Percentiles rank a stretch among this genome's conserved stretches.
phyloP scores from a whole-genome alignment of 2,888 invertebrate species.

The Caenorhabditis becei region DNA sequence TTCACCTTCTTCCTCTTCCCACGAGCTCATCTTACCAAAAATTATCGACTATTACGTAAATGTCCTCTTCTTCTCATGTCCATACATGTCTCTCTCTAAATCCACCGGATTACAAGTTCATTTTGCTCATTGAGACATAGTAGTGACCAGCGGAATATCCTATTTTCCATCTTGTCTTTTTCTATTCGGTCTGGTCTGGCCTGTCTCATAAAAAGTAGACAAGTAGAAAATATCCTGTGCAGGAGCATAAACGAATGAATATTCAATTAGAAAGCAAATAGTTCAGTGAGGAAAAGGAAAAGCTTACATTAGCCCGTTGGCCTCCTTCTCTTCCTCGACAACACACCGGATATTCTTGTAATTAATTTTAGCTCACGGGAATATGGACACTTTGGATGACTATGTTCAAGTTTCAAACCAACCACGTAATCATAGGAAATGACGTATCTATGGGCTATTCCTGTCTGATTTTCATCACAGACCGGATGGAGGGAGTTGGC shows the following conservation, averaged over 20 bases:
- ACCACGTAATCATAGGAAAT: not conserved
- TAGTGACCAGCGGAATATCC: not conserved
- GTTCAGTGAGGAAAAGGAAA: slow-evolving; percentile 36
- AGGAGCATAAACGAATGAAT: slow-evolving; percentile 55
- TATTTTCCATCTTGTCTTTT: not conserved
- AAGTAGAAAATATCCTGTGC: slow-evolving; percentile 24
- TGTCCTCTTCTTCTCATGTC: slow-evolving; percentile 17
- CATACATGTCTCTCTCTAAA: slow-evolving; percentile 8
- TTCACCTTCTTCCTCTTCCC: slow-evolving; percentile 60
- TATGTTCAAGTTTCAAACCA: not conserved
- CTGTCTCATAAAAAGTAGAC: not conserved
- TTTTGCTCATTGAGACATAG: not conserved
- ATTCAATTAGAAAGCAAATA: slow-evolving; percentile 62
- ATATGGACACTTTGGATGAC: slow-evolving; percentile 5
- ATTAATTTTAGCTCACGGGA: slow-evolving; percentile 31
- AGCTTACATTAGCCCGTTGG: slow-evolving; percentile 48
- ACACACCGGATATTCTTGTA: slow-evolving; percentile 47
- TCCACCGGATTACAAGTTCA: not conserved
- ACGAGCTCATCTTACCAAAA: slow-evolving; percentile 62
- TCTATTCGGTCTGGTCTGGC: not conserved
- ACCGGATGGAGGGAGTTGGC: not conserved
- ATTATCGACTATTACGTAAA: slow-evolving; percentile 58
- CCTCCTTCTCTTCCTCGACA: slow-evolving; percentile 8
- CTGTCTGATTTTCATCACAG: not conserved
- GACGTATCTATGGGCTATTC: not conserved